Evolutionary conservation across 2,888 invertebrate genomes (phyloP).

Genomic region (Rhopalosiphum nymphaeae): DNA sequence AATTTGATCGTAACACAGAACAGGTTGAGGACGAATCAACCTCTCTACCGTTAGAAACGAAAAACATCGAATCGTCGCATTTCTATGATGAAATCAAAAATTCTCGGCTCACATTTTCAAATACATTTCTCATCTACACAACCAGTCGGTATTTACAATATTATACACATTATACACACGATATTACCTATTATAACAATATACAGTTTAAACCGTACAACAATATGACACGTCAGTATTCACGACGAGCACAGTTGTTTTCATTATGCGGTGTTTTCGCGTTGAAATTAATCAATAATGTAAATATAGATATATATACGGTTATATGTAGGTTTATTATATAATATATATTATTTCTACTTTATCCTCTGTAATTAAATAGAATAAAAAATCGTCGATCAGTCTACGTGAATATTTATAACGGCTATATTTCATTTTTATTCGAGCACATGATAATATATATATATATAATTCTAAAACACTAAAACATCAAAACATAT

Average conservation of each 20-base stretch:
- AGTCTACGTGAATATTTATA: slow-evolving; percentile 23
- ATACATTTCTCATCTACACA: neutral
- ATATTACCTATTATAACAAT: neutral
- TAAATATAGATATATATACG: neutral
- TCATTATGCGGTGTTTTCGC: neutral
- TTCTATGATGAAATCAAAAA: neutral
- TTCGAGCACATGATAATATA: neutral
- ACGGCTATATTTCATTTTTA: slow-evolving; percentile 16
- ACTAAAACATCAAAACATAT: slow-evolving; percentile 7
- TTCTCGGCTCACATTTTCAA: neutral
- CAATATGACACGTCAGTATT: neutral
- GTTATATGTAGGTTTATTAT: neutral
- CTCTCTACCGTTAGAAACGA: neutral
- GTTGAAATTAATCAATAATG: neutral
- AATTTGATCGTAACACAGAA: neutral
- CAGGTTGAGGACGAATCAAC: neutral
- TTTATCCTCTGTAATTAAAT: neutral
- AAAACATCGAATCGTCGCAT: neutral
- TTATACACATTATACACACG: neutral
- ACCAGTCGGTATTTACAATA: neutral
- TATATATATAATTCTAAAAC: neutral
- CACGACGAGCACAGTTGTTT: neutral
- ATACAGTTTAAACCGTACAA: neutral
- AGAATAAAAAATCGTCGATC: slow-evolving; percentile 11
- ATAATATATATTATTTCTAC: neutral